phyloP scores from a whole-genome alignment of 2,797 vertebrate genomes.

The Cryptoblepharus egeriae region DNA sequence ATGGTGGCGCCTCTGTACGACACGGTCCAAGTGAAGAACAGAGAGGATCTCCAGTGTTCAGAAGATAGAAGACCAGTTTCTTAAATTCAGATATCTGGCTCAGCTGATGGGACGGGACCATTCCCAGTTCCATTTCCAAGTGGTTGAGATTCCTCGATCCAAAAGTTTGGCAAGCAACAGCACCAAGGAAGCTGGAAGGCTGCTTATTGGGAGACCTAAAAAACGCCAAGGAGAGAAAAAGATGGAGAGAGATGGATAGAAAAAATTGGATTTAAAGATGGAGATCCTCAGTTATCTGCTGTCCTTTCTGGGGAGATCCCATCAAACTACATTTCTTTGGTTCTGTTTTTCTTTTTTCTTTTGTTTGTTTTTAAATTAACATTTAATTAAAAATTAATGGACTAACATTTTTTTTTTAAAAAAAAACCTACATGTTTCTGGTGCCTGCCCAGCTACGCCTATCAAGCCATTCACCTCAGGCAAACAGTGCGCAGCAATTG shows the following conservation, averaged over 20 bases:
- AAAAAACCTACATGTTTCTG: no score
- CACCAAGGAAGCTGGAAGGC: constrained; percentile 65
- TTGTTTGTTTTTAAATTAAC: no score
- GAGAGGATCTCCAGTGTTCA: not conserved
- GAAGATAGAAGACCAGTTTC: constrained; percentile 58
- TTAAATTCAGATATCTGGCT: constrained; percentile 55
- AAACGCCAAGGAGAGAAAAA: rapidly evolving
- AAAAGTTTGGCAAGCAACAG: constrained; percentile 55
- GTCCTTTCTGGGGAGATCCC: no score
- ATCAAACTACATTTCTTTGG: no score
- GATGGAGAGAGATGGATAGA: no score
- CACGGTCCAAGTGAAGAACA: constrained; percentile 48
- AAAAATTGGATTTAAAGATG: no score
- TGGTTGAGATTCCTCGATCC: constrained; percentile 70
- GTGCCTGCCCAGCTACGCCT: rapidly evolving
- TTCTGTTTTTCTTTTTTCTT: no score
- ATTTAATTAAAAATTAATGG: no score
- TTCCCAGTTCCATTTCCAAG: constrained; percentile 64
- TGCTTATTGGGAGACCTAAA: constrained; percentile 51
- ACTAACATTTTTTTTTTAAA: no score
- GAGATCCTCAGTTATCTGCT: no score
- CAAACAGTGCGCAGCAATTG: not conserved
- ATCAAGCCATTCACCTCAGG: not conserved
- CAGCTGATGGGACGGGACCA: constrained; percentile 11
- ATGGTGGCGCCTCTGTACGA: constrained; percentile 61